Percentiles rank a stretch among this genome's conserved stretches.
Evolutionary conservation across 2,888 invertebrate genomes (phyloP).

Genomic region (Dascillus cervinus): DNA sequence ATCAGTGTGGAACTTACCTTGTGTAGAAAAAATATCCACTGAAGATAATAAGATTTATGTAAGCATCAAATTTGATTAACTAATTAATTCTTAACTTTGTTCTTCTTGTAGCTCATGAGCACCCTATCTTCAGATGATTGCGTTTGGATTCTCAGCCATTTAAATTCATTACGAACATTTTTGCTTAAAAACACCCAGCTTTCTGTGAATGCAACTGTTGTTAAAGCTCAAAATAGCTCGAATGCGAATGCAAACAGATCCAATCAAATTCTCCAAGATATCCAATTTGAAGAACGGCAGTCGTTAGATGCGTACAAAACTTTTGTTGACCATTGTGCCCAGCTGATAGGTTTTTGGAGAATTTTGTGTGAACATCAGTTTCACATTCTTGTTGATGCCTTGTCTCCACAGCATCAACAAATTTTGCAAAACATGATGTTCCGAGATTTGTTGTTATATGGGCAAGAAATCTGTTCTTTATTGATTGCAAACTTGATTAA

Average conservation of each 20-base stretch:
- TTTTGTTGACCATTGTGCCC: conserved; percentile 62
- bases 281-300: conserved; percentile 60
- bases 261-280: conserved; percentile 39
- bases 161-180: conserved; percentile 69
- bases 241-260: conserved; percentile 12
- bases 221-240: conserved; percentile 19
- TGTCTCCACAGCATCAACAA: conserved; percentile 59
- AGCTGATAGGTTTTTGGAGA: conserved; percentile 89
- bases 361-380: conserved; percentile 89
- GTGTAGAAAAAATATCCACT: conserved; percentile 53
- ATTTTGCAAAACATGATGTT: conserved; percentile 57
- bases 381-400: conserved; percentile 63
- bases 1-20: conserved; percentile 80
- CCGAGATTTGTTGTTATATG: conserved; percentile 69
- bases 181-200: conserved; percentile 59
- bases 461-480: conserved; percentile 66
- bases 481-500: conserved; percentile 81
- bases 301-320: conserved; percentile 69
- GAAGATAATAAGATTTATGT: conserved; percentile 52
- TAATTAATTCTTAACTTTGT: conserved; percentile 13
- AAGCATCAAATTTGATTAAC: conserved; percentile 35
- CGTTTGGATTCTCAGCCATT: conserved; percentile 61
- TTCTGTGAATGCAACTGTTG: conserved; percentile 21
- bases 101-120: conserved; percentile 60
- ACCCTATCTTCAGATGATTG: conserved; percentile 64